A percentile compares a stretch with the other conserved stretches of the same genome.
phyloP scores from a whole-genome alignment of 2,888 invertebrate genomes.

The Temnothorax unifasciatus region DNA sequence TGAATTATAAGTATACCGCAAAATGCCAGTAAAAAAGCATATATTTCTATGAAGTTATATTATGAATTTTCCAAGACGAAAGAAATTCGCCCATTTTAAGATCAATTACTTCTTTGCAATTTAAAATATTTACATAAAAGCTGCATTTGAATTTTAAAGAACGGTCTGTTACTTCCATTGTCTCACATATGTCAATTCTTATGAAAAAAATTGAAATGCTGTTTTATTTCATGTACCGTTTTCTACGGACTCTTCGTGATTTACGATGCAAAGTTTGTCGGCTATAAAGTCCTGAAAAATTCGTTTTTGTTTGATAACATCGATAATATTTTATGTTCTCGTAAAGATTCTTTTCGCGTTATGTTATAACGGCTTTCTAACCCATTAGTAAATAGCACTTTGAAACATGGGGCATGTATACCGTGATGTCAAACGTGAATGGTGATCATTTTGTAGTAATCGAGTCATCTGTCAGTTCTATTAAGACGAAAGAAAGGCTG shows the following conservation, averaged over 20 bases:
- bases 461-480: background rate
- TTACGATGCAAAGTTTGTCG: background rate
- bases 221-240: background rate
- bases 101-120: background rate
- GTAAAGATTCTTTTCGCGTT: background rate
- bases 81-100: background rate
- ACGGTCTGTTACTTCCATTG: background rate
- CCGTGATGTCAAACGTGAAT: background rate
- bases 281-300: background rate
- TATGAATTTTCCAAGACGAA: background rate
- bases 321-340: background rate
- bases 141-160: background rate
- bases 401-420: background rate
- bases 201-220: background rate
- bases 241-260: background rate
- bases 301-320: constrained; percentile 17
- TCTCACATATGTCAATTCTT: background rate
- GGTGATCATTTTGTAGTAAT: constrained; percentile 4
- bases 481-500: background rate
- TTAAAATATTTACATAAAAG: constrained; percentile 11
- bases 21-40: background rate
- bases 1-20: background rate
- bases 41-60: too few species aligned
- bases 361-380: constrained; percentile 24
- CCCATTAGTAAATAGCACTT: constrained; percentile 7